phyloP scores from a whole-genome alignment of 1,140 invertebrate species.

The Tribolium castaneum region DNA sequence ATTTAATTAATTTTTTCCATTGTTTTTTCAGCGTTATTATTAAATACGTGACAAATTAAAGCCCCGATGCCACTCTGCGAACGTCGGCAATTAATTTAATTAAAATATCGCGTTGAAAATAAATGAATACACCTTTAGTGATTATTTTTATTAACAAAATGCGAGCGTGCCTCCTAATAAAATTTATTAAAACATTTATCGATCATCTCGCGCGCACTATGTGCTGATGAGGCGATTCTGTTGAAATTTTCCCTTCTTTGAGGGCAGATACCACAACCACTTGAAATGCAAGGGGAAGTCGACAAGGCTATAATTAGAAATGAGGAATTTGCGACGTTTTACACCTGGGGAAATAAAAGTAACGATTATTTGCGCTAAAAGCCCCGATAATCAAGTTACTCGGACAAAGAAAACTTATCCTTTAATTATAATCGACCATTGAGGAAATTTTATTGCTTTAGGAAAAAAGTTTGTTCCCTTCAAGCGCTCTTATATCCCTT shows the following conservation, averaged over 20 bases:
- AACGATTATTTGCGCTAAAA: no score
- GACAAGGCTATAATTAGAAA: background rate
- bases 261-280: background rate
- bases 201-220: background rate
- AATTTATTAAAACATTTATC: no score
- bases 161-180: no score
- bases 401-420: background rate
- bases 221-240: background rate
- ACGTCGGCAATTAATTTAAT: background rate
- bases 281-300: background rate
- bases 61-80: no score
- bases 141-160: background rate
- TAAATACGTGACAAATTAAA: background rate
- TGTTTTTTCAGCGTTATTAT: background rate
- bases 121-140: background rate
- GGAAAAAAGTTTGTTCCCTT: background rate
- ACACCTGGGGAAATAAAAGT: background rate
- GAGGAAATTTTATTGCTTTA: background rate
- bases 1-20: background rate
- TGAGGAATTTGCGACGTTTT: background rate
- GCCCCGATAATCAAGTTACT: background rate
- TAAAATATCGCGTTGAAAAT: background rate
- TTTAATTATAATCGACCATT: background rate
- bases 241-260: background rate
- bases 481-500: background rate